Evolutionary conservation across 2,888 invertebrate genomes (phyloP).

Genomic region (Trichogramma evanescens): DNA sequence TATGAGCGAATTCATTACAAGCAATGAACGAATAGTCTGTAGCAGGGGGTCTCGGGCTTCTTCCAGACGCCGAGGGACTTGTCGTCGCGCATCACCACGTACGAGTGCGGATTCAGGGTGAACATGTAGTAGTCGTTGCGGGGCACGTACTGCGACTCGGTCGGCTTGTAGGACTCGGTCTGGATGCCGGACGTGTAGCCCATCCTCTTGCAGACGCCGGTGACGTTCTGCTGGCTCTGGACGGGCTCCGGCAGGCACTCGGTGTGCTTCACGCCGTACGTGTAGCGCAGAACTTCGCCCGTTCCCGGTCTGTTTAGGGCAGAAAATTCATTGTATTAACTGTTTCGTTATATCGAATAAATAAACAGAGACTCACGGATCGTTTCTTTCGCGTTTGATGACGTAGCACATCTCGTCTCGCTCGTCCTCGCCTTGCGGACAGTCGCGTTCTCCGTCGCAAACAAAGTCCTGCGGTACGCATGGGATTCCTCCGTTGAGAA

Average conservation of each 20-base stretch:
- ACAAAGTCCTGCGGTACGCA: constrained; percentile 69
- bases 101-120: constrained; percentile 28
- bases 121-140: constrained; percentile 33
- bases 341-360: too few species aligned
- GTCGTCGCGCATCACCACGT: constrained; percentile 30
- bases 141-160: constrained; percentile 22
- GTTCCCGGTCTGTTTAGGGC: constrained; percentile 55
- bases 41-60: constrained; percentile 26
- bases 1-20: too few species aligned
- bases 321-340: too few species aligned
- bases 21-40: constrained; percentile 33
- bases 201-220: constrained; percentile 57
- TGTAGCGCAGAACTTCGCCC: constrained; percentile 61
- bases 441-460: constrained; percentile 70
- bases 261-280: constrained; percentile 66
- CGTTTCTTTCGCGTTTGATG: constrained; percentile 40
- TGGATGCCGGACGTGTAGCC: constrained; percentile 53
- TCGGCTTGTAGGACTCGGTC: constrained; percentile 1
- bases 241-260: constrained; percentile 55
- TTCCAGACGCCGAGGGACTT: constrained; percentile 28
- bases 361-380: constrained; percentile 33
- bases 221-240: constrained; percentile 42
- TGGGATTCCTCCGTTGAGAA: constrained; percentile 16
- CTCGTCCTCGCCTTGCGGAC: constrained; percentile 69
- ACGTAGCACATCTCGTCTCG: constrained; percentile 63